A percentile compares a stretch with the other conserved stretches of the same genome.
phyloP scores from a whole-genome alignment of 2,888 invertebrate genomes.

The Andrena camellia region DNA sequence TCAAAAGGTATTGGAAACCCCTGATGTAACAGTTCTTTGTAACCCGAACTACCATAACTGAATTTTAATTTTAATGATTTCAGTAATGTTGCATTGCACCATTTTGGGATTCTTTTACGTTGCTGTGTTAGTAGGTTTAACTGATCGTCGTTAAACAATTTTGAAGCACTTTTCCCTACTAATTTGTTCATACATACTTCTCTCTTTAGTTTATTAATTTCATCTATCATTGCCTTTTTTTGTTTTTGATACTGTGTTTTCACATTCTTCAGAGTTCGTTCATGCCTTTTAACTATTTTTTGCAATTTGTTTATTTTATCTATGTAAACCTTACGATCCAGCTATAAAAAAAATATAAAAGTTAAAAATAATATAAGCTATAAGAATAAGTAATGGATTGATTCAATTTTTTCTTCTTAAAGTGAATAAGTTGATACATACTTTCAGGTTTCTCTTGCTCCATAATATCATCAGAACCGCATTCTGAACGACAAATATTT shows the following conservation, averaged over 20 bases:
- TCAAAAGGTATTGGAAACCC: neutral
- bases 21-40: slow-evolving; percentile 1
- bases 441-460: too few relatives aligned
- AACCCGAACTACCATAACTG: neutral
- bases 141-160: neutral
- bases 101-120: neutral
- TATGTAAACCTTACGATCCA: neutral
- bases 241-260: neutral
- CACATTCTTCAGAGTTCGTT: neutral
- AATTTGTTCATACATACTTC: neutral
- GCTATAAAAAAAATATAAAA: too few relatives aligned
- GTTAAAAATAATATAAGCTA: too few relatives aligned
- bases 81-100: neutral
- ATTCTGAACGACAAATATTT: too few relatives aligned
- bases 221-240: neutral
- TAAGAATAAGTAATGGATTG: neutral
- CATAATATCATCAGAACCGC: too few relatives aligned
- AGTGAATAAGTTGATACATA: too few relatives aligned
- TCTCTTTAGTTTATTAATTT: neutral
- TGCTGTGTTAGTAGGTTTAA: neutral
- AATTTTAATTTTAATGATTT: neutral
- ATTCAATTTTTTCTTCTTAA: neutral
- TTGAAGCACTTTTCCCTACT: neutral
- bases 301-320: neutral
- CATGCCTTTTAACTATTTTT: neutral